Conservation (phyloP, 2,888 invertebrate species). For the Dorcus parallelipipedus region DNA sequence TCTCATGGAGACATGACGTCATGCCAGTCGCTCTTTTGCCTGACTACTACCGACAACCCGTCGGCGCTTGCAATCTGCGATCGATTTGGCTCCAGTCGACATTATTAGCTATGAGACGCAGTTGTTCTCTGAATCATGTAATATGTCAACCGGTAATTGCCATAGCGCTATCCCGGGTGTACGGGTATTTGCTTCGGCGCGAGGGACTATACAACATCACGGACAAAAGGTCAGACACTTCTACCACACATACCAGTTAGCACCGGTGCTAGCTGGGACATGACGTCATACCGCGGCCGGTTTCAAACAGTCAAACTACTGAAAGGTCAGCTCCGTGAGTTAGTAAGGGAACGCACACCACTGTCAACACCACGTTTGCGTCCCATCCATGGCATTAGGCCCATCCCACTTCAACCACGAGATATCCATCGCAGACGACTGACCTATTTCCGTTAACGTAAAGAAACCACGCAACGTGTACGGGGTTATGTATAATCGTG, state of each 20-base stretch:
- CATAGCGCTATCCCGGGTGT: too few relatives aligned
- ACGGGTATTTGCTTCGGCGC: too few relatives aligned
- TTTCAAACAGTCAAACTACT: conserved; percentile 16
- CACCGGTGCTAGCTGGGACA: conserved; percentile 3
- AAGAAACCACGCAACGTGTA: conserved; percentile 1
- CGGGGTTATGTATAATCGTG: neutral
- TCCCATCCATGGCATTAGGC: conserved; percentile 10
- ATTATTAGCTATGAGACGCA: conserved; percentile 30
- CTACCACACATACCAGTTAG: neutral
- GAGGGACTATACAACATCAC: too few relatives aligned
- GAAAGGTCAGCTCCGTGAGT: conserved; percentile 3
- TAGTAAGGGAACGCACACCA: neutral
- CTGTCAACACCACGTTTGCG: neutral
- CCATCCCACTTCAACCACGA: conserved; percentile 23
- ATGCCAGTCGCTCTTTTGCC: conserved; percentile 32
- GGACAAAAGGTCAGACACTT: neutral
- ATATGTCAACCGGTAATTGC: too few relatives aligned
- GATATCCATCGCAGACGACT: conserved; percentile 10
- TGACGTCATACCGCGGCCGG: conserved; percentile 20
- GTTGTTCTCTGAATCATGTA: neutral
- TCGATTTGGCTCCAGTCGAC: conserved; percentile 37
- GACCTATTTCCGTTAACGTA: conserved; percentile 22
- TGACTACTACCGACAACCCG: conserved; percentile 32
- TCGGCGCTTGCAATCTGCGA: conserved; percentile 34
- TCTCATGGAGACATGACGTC: conserved; percentile 45